These are phyloP conservation scores for Pseudomugil gertrudae DNA, from an alignment of 2,797 vertebrate genomes.

Conservation along the genomic window DNA sequence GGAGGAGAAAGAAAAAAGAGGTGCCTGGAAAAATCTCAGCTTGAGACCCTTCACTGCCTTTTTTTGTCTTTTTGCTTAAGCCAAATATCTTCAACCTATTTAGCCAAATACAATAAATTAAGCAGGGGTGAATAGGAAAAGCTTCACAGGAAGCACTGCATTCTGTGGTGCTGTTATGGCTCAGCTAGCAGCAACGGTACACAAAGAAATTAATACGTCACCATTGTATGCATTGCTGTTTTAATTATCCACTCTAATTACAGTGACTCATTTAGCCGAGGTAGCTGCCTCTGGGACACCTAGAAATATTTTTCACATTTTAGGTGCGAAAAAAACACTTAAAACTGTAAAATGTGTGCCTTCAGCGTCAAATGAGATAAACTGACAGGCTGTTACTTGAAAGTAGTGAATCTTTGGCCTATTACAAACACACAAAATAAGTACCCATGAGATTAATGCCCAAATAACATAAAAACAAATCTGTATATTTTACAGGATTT, in stretches of 20 bases:
- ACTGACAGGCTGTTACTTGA: conserved; percentile 4
- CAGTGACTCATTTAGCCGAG: conserved; percentile 19
- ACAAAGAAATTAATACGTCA: conserved; percentile 19
- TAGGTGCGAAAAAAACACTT: background rate
- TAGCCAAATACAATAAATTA: background rate
- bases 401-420: too few relatives aligned
- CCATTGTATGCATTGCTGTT: conserved; percentile 8
- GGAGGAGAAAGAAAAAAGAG: conserved; percentile 10
- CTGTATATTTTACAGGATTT: too few relatives aligned
- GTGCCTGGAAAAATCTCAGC: conserved; percentile 1
- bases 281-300: conserved; percentile 5
- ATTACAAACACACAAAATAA: too few relatives aligned
- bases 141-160: background rate
- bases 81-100: background rate
- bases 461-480: too few relatives aligned
- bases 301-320: conserved; percentile 20
- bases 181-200: background rate
- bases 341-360: background rate
- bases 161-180: background rate
- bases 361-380: conserved; percentile 8
- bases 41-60: conserved; percentile 1
- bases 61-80: background rate
- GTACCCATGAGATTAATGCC: too few relatives aligned
- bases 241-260: conserved; percentile 48
- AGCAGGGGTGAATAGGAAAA: conserved; percentile 2